Base-by-base conservation (phyloP, 2,888 invertebrate species). In the Hoplodrina blanda region DNA sequence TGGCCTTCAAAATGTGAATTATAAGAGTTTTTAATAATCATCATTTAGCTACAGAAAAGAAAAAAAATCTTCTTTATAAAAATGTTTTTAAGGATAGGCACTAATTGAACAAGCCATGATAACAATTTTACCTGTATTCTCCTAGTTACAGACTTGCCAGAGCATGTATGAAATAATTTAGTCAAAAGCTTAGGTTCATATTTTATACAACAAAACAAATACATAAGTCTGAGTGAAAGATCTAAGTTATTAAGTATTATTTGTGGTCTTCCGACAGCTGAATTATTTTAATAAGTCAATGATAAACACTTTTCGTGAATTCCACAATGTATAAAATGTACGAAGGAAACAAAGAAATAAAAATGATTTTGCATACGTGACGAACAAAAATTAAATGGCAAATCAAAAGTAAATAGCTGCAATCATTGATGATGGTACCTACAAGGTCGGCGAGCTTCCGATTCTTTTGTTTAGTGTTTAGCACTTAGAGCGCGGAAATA, bases 401-500 rank as follows among this genome's bases (percentile, higher is more conserved):
- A 80, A 82, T 84, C 75, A 83, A 78, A 84, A 79, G 65, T 81
- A 85, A 87, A 82, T 78, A 80, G 79, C 82, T 73, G 83, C 85
- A 87, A 87, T 87, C 85, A 89, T 87, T 87, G 88, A 87, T 87
- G 90, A 90, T 88, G 89, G 84, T 82, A 81, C 68, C 80, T 75
- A 84, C 93, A 93, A 95, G 94, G 95, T 87, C 91, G 85, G 75
- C 77, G 78, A 85, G 91, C 91, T 92, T 94, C 92, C 91, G 92
- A 93, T 90, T 91, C 90, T 91, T 94, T 95, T 94, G 93, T 94
- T 90, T 91, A 85, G 84, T 85, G 87, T 88, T 90, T 92, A 83
- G 90, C 91, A 90, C 91, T 91, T 88, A 89, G 88, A 82, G 87
- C 88, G 85, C 95, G 96, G 96, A 95, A 94, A 92, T 89, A 96